Conservation (phyloP, 2,113 vertebrate genomes). For the Melanerpes aurifrons region DNA sequence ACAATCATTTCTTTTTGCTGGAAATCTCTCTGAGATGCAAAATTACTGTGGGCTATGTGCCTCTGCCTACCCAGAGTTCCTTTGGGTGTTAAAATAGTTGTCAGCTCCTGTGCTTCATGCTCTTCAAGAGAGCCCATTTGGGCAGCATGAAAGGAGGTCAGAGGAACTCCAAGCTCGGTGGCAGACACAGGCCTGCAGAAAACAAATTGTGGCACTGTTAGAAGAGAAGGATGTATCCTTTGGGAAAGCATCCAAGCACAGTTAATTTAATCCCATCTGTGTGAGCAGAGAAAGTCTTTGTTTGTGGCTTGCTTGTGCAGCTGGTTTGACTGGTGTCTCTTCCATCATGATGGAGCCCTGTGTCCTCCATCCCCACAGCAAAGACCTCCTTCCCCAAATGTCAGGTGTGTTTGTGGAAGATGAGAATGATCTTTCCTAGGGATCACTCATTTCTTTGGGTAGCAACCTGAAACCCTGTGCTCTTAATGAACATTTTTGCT, state of each 20-base stretch:
- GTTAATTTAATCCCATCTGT: constrained; percentile 51
- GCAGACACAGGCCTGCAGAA: constrained; percentile 19
- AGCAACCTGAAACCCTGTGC: neutral
- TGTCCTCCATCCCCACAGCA: accelerated
- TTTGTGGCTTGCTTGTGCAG: neutral
- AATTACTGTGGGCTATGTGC: neutral
- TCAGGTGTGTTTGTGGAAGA: neutral
- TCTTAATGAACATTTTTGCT: neutral
- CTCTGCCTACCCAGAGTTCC: neutral
- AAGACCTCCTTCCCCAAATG: neutral
- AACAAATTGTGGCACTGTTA: constrained; percentile 1
- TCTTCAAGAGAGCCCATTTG: neutral
- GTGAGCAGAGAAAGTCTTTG: constrained; percentile 16
- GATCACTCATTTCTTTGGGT: neutral
- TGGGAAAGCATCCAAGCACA: constrained; percentile 42
- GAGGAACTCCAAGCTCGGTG: neutral
- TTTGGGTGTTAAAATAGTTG: neutral
- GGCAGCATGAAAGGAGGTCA: neutral
- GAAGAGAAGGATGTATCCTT: constrained; percentile 24
- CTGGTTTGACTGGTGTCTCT: neutral
- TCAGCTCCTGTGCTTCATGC: neutral
- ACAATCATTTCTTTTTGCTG: neutral
- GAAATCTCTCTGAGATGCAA: neutral
- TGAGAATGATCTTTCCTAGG: neutral
- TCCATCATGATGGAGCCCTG: accelerated